These are phyloP conservation scores for Epizoanthus scotinus DNA, from an alignment of 92 coral and sea anemone species.

Conservation along the genomic window DNA sequence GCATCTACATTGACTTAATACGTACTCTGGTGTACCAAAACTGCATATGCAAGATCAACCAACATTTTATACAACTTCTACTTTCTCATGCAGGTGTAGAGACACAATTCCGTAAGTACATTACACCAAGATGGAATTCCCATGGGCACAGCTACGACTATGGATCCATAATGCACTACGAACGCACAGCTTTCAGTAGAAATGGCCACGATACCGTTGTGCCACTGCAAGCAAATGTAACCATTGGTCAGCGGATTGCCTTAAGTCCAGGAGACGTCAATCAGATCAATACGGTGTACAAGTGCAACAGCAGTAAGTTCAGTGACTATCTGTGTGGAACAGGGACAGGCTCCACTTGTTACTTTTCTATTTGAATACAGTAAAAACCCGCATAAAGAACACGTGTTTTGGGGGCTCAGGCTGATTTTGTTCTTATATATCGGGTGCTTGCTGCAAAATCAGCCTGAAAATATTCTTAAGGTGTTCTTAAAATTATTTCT, in stretches of 20 bases:
- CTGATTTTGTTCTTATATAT: too few relatives aligned
- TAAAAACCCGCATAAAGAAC: too few relatives aligned
- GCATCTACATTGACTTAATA: too few relatives aligned
- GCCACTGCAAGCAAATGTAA: slow-evolving; percentile 9
- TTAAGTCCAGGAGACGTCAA: slow-evolving; percentile 5
- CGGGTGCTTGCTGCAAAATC: too few relatives aligned
- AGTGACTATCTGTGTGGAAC: too few relatives aligned
- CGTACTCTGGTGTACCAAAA: too few relatives aligned
- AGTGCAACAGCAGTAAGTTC: not conserved
- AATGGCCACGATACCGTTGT: slow-evolving; percentile 7
- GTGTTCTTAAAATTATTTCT: too few relatives aligned
- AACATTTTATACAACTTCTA: not conserved
- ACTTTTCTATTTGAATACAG: too few relatives aligned
- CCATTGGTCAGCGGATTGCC: not conserved
- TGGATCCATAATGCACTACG: slow-evolving; percentile 19
- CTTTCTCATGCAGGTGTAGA: not conserved
- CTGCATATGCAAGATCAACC: not conserved
- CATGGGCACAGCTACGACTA: slow-evolving; percentile 15
- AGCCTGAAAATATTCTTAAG: too few relatives aligned
- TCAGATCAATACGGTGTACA: not conserved
- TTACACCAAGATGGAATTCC: not conserved
- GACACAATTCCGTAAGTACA: not conserved
- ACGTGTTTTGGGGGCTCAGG: too few relatives aligned
- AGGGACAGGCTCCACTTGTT: too few relatives aligned
- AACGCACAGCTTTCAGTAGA: slow-evolving; percentile 1